phyloP scores from a whole-genome alignment of 92 coral and sea anemone genomes.

The Metridium senile region DNA sequence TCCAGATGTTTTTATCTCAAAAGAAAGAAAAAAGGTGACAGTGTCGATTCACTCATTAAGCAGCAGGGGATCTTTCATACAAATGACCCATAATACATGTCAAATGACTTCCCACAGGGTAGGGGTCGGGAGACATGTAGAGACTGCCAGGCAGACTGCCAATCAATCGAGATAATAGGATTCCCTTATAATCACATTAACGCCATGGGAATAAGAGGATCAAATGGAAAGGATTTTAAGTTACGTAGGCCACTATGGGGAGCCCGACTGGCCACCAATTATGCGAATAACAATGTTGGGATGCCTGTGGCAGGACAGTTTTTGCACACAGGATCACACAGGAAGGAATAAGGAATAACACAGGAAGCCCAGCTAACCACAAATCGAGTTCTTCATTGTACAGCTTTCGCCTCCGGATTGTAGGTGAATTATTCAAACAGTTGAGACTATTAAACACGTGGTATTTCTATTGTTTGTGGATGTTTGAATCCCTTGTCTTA shows the following conservation, averaged over 20 bases:
- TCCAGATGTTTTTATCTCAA: not conserved
- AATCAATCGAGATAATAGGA: constrained; percentile 14
- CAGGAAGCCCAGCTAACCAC: not conserved
- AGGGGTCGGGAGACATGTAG: not conserved
- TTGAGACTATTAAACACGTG: no score
- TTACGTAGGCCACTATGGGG: not conserved
- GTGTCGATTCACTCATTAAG: not conserved
- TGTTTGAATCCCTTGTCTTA: no score
- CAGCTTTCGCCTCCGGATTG: no score
- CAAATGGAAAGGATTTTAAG: constrained; percentile 4
- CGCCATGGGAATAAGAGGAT: constrained; percentile 17
- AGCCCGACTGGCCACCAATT: not conserved
- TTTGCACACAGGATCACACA: no score
- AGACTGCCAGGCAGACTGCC: constrained; percentile 2
- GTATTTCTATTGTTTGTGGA: no score
- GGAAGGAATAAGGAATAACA: no score
- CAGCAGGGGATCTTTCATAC: not conserved
- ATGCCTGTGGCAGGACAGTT: no score
- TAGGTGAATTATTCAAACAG: no score
- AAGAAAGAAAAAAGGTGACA: no score
- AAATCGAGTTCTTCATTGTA: no score
- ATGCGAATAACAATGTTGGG: not conserved
- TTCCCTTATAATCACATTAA: constrained; percentile 18
- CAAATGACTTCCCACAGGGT: not conserved
- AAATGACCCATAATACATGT: not conserved